phyloP scores from a whole-genome alignment of 2,797 vertebrate genomes.

The Babyrousa celebensis region DNA sequence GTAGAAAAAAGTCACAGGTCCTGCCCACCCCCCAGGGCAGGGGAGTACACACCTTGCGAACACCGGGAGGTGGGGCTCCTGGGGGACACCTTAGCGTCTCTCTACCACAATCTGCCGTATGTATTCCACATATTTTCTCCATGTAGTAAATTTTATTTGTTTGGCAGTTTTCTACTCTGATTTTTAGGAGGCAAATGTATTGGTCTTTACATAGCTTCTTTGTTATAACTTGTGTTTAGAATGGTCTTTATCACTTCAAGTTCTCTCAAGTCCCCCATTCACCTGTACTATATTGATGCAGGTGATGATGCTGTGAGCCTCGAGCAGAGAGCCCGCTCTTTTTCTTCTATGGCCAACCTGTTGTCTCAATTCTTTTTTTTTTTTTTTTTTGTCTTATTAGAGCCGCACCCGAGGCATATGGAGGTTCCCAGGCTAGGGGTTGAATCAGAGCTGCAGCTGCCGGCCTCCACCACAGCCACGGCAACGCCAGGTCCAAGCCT shows the following conservation, averaged over 20 bases:
- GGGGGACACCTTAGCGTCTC: background rate
- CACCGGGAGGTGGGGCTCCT: background rate
- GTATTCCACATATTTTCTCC: background rate
- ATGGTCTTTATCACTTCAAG: background rate
- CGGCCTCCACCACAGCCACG: too few relatives aligned
- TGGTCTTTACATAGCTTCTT: background rate
- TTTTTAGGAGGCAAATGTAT: background rate
- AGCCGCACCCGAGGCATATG: too few relatives aligned
- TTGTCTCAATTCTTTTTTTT: background rate
- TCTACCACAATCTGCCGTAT: background rate
- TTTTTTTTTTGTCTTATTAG: too few relatives aligned
- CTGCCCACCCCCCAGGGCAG: background rate
- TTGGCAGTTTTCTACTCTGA: conserved; percentile 20
- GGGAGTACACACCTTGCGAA: background rate
- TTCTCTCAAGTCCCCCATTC: background rate
- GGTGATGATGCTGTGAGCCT: conserved; percentile 59
- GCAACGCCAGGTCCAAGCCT: too few relatives aligned
- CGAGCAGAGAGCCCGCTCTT: background rate
- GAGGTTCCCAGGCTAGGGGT: too few relatives aligned
- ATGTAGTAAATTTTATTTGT: conserved; percentile 28
- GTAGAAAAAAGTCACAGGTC: background rate
- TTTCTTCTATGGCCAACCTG: background rate
- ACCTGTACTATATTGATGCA: conserved; percentile 9
- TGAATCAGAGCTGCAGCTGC: too few relatives aligned
- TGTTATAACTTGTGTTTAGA: conserved; percentile 47